These are phyloP conservation scores for Trachops cirrhosus DNA, from an alignment of 2,797 vertebrate species.

Conservation along the genomic window DNA sequence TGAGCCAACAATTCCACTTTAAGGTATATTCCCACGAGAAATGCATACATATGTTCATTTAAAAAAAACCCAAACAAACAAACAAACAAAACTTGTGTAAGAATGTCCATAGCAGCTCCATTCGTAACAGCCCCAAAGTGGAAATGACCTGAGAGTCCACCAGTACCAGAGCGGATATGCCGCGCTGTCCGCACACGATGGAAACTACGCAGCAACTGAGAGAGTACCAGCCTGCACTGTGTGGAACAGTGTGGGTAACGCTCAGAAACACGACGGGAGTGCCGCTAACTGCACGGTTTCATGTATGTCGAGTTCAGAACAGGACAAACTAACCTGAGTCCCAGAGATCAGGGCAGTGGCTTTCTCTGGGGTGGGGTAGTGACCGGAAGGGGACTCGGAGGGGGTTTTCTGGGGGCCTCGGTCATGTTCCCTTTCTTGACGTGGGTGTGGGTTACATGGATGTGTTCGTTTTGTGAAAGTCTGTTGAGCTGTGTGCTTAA, in stretches of 20 bases:
- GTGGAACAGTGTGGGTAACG: neutral
- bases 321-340: neutral
- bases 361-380: neutral
- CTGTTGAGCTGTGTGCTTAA: neutral
- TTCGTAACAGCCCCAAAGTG: neutral
- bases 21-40: neutral
- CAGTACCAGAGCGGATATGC: fast-evolving
- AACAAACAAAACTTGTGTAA: neutral
- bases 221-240: neutral
- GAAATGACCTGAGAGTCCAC: neutral
- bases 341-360: neutral
- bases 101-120: neutral
- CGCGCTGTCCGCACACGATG: fast-evolving
- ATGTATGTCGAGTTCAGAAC: neutral
- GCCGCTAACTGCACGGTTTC: neutral
- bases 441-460: neutral
- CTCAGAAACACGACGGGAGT: neutral
- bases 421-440: neutral
- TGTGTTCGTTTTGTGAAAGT: neutral
- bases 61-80: neutral
- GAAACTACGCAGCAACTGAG: neutral
- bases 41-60: neutral
- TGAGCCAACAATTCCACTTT: neutral
- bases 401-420: neutral
- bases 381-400: neutral